Evolutionary conservation across 2,888 invertebrate species (phyloP).

Genomic region (Argynnis bischoffii): DNA sequence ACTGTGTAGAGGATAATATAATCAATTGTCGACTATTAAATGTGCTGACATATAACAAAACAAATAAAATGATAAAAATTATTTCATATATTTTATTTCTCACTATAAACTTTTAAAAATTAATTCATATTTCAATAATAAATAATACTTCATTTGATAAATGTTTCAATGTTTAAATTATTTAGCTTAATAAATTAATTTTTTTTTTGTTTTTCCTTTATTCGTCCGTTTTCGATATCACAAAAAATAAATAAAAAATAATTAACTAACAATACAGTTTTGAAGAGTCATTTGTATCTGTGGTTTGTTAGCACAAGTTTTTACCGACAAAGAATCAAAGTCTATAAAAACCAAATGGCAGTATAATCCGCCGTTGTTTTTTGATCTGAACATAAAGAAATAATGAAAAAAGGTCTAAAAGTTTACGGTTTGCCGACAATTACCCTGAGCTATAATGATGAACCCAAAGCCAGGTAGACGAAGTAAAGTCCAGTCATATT

Average conservation of each 20-base stretch:
- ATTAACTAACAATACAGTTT: conserved; percentile 43
- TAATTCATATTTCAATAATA: not conserved
- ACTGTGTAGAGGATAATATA: conserved; percentile 46
- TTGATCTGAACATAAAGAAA: conserved; percentile 61
- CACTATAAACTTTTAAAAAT: too few species aligned
- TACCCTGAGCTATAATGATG: conserved; percentile 72
- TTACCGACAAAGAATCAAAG: conserved; percentile 54
- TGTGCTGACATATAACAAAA: conserved; percentile 63
- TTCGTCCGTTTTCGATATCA: not conserved
- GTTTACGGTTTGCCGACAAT: conserved; percentile 77
- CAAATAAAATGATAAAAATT: conserved; percentile 54
- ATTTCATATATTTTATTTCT: conserved; percentile 40
- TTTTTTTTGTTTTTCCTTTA: not conserved
- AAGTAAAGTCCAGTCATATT: conserved; percentile 69
- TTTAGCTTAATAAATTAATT: not conserved
- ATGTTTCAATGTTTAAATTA: not conserved
- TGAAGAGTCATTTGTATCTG: conserved; percentile 35
- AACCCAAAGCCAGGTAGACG: conserved; percentile 75
- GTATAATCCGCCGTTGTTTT: conserved; percentile 58
- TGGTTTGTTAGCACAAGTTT: conserved; percentile 63
- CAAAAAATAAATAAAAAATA: conserved; percentile 6
- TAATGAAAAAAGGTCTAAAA: conserved; percentile 61
- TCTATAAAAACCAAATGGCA: conserved; percentile 44
- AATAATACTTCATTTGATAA: not conserved
- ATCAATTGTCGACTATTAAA: conserved; percentile 64